Conservation (phyloP, 2,888 invertebrate genomes). For the Eristalinus aeneus region DNA sequence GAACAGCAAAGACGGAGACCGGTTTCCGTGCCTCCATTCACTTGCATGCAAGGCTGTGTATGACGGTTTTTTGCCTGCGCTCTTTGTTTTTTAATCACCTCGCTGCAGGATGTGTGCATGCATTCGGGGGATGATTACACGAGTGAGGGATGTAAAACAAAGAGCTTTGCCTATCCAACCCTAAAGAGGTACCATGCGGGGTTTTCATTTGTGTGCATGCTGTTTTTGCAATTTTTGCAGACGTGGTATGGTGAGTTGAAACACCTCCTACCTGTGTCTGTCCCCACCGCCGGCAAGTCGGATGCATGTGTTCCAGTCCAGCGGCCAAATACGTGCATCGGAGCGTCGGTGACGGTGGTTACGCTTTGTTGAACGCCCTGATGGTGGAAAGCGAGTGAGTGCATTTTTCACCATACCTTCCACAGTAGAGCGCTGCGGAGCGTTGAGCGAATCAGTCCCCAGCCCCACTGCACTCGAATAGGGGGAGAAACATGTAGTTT, state of each 20-base stretch:
- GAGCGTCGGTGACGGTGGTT: constrained; percentile 26
- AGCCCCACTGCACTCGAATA: constrained; percentile 37
- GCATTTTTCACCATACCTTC: constrained; percentile 53
- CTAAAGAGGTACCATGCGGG: neutral
- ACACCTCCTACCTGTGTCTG: neutral
- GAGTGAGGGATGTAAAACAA: constrained; percentile 28
- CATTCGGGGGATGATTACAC: constrained; percentile 11
- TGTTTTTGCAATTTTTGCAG: constrained; percentile 4
- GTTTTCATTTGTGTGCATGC: neutral
- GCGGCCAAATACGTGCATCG: constrained; percentile 19
- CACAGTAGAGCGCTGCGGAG: neutral
- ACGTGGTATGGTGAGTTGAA: constrained; percentile 55
- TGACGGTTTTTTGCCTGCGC: neutral
- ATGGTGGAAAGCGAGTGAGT: neutral
- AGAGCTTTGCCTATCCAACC: constrained; percentile 41
- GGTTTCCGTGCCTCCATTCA: constrained; percentile 52
- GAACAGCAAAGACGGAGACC: constrained; percentile 18
- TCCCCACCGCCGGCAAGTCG: neutral
- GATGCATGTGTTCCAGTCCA: constrained; percentile 51
- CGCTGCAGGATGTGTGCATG: constrained; percentile 2
- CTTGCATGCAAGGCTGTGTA: constrained; percentile 9
- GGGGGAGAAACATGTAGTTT: constrained; percentile 36
- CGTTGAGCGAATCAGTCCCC: neutral
- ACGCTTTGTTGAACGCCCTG: constrained; percentile 49
- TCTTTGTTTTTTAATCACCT: constrained; percentile 17